Base-by-base conservation (phyloP, 2,888 invertebrate genomes). In the Sialis fuliginosa region DNA sequence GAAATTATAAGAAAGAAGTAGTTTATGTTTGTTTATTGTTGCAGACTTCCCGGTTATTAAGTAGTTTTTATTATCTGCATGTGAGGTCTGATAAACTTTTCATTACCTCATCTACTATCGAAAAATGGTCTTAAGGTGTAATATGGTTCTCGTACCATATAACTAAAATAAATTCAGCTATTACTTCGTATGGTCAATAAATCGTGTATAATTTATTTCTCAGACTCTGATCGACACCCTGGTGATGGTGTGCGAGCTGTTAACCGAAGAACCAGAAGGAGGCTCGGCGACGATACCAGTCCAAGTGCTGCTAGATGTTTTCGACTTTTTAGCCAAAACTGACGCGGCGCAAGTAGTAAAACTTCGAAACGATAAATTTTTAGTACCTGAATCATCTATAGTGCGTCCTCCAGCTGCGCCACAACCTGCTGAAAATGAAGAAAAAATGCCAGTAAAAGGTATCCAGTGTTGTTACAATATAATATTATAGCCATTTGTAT, bases 221-320 rank as follows among this genome's bases (percentile, higher is more conserved):
- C 63, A 86, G 79, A 79, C 74, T 55, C 67, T 87, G 10, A 78
- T 79, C 3, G 77, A 81, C 57, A 82, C 87, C 1, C 84, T 89
- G 84, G 76, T 78, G 41, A 68, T 82, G 51, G 69, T 88, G 13
- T 90, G 89, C 60, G 86, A 89, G 59, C 71, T 86, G 0, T 66
- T 88, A 45, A 86, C 87, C 0, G 79, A 81, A 51, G 88, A 89
- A 57, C 82, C 87, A 0, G 88, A 88, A 48, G 89, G 89, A 1
- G 87, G 86, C 0, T 79, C 82, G 0, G 79, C 85, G 0, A 77
- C 81, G 54, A 78, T 90, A 39, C 74, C 81, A 0, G 62, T 77
- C 4, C 65, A 72, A 31, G 69, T 75, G 33, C 84, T 85, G 56
- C 62, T 76, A 44, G 66, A 66, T 35, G 69, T 79, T 61, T 79